Base-by-base conservation (phyloP, 2,797 vertebrate species). In the Eulemur coronatus region DNA sequence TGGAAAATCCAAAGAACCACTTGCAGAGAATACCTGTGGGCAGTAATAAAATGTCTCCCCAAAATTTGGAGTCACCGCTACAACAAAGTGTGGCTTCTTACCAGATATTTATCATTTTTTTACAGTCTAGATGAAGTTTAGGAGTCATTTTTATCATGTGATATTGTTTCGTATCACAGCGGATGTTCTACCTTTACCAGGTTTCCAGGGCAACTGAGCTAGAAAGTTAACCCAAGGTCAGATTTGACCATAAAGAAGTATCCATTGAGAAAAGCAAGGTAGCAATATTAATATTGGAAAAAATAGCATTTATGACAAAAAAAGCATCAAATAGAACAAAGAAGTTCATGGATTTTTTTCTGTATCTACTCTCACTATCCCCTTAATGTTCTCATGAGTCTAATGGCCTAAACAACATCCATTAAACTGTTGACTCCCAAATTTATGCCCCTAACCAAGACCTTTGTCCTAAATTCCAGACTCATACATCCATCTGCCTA, bases 181-280 rank as follows among this genome's bases (percentile, higher is more conserved):
- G 91, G 63, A 84, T 15, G 26, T 78, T 72, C 8, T 4, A 59
- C 12, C 20, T 95, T 86, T 82, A 61, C 46, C 61, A 91, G 28
- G 33, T 70, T 93, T 87, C 52, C 38, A 70, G 78, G 41, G 70
- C 52, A 91, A 72, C 46, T 70, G 81, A 94, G 41, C 28, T 57
- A 78, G 61, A 70, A 70, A 59, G 28, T 43, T 88, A 75, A 69
- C 78, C 41, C 84, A 75, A n/a, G 75, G 57, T 38, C 57, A 89
- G 7, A 52, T 81, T 75, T 89, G 41, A 28, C 69, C 63, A 18
- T 26, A 61, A 69, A 72, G 52, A 95, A 70, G 57, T 81, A 63
- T n/a, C 75, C 73, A 8, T 33, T 90, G 81, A 93, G 90, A 90
- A 87, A 90, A 76, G 22, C 89, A 55, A 52, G n/a, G 50, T 80